Evolutionary conservation across 2,113 vertebrate genomes (phyloP).

Genomic region (Lepus americanus): DNA sequence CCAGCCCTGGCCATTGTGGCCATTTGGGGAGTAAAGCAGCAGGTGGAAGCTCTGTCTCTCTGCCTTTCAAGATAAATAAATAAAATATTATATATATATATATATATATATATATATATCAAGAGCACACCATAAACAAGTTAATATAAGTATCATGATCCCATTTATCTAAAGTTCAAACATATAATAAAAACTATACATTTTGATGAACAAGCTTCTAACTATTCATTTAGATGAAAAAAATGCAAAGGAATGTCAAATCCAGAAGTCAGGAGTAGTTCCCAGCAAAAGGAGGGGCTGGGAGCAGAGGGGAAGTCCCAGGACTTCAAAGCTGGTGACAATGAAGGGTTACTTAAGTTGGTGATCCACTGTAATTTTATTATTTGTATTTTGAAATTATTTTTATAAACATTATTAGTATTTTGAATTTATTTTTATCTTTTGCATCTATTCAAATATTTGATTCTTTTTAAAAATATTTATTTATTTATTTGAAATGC

Average conservation of each 20-base stretch:
- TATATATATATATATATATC: neutral
- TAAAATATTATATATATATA: too few species aligned
- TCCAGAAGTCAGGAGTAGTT: neutral
- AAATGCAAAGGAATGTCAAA: neutral
- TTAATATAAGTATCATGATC: neutral
- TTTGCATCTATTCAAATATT: slow-evolving; percentile 8
- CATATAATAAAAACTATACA: neutral
- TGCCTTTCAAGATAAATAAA: too few species aligned
- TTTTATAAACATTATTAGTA: neutral
- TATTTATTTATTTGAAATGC: too few species aligned
- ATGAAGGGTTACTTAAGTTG: neutral
- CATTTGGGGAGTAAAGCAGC: too few species aligned
- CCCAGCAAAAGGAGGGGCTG: neutral
- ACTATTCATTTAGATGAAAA: neutral
- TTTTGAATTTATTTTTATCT: neutral
- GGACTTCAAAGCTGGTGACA: neutral
- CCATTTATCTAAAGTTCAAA: neutral
- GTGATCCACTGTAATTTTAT: neutral
- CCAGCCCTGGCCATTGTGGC: too few species aligned
- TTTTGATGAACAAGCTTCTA: neutral
- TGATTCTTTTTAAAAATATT: neutral
- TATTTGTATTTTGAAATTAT: neutral
- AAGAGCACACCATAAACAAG: neutral
- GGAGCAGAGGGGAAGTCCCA: neutral
- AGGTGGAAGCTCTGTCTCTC: too few species aligned